Base-by-base conservation (phyloP, 2,113 vertebrate genomes). In the Neodon shergylaensis region DNA sequence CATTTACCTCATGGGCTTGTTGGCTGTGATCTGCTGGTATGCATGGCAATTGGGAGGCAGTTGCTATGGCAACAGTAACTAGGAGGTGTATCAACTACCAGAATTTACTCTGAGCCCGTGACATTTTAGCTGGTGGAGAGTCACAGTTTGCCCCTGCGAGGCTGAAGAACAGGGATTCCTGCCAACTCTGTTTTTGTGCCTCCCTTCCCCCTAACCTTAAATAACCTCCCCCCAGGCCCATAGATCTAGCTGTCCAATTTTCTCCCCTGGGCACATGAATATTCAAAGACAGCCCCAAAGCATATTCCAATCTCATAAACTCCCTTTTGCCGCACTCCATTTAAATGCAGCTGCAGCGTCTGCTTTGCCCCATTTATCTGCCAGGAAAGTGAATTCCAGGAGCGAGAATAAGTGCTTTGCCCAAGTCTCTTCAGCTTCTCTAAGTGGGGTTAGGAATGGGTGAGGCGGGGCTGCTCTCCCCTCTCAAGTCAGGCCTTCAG, bases 21-120 rank as follows among this genome's bases (percentile, higher is more conserved):
- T 83, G 61, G 83, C 94, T 95, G 54, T 95, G 93, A 96, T 96
- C 92, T 94, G 90, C 52, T 14, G 28, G 79, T 88, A 49, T 42
- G 52, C 94, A 84, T 76, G 83, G 95, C 94, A 95, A 90, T 95
- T 52, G 93, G 95, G 95, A 97, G 94, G 95, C 66, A 72, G 97
- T 98, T 97, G 89, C 96, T 81, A 96, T 96, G 95, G 96, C 89
- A 95, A 98, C 95, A 52, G 94, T 97, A 96, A 95, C 97, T 66
- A 95, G 47, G 97, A 95, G 95, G 96, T 97, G 79, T 94, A 96
- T 96, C 95, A 66, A 90, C 96, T 94, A 77, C 28, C 87, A 93
- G 95, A 96, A 97, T 94, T 97, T 93, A 78, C 94, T 92, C 74
- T 21, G 88, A 84, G 94, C 95, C 82, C 39, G 83, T 97, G 96